Base-by-base conservation (phyloP, 2,888 invertebrate genomes). In the Chamaedrilus cognettii region DNA sequence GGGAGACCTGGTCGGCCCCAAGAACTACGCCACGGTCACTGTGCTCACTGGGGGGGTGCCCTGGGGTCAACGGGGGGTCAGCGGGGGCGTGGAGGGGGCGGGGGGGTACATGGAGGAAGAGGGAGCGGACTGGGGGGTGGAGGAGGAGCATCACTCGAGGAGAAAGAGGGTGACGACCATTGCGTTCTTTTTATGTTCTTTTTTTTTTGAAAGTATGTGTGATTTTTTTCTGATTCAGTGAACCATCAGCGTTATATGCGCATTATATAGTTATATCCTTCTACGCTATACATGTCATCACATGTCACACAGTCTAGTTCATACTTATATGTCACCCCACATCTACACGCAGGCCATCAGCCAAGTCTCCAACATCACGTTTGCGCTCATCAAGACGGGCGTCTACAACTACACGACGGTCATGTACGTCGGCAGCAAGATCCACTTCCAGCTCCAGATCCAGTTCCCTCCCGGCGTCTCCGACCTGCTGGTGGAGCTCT, bases 401-500 rank as follows among this genome's bases (percentile, higher is more conserved):
- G 23, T 23, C 19, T 71, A 65, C 62, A 64, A 64, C 49, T 50
- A 64, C 60, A 55, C 42, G 7, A 73, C 72, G 3, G 64, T 64
- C 7, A 63, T 80, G 56, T 66, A 66, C n/a, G 74, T 80, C 3
- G 82, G 81, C 3, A 66, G 65, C 23, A 69, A 70, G 28, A 68
- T 81, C 0, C 69, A 68, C 55, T 80, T 81, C 66, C 60, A 70
- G 49, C 70, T 82, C 62, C 55, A 59, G 60, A 63, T 70, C 28
- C 63, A 65, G 35, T 60, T 70, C 33, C 23, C 67, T 49, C 23
- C 32, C 2, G 70, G 65, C 2, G 33, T 64, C 3, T 76, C 77
- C 0, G 80, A 80, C 65, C 78, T 82, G 71, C 66, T 73, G 42
- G 77, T 83, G 19, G 83, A 83, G 70, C 68, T 83, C 52, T 83